Base-by-base conservation (phyloP, 1,140 invertebrate species). In the Drosophila orosa region DNA sequence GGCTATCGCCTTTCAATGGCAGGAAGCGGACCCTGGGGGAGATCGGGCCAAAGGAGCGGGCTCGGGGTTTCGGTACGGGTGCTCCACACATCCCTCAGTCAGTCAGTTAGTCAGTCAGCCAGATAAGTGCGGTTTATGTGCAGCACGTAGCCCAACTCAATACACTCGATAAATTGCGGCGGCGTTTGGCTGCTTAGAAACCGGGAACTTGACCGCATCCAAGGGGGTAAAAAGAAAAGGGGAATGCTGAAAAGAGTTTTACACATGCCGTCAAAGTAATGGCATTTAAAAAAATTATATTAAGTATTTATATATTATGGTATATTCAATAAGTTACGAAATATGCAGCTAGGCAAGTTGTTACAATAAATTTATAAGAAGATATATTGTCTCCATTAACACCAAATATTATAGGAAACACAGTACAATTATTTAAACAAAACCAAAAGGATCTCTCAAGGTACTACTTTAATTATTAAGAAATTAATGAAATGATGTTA, bases 121-220 rank as follows among this genome's bases (percentile, higher is more conserved):
- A 86, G 84, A 87, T 87, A 86, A 86, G 82, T 86, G 82, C 83
- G 82, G 82, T 87, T 87, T 85, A 87, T 87, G 79, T 87, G 82
- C 82, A 69, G 82, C 82, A 86, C 82, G 83, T 86, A 83, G 79
- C 52, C 82, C 79, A 66, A 76, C 82, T 86, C 82, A 86, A 86
- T 86, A 86, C 79, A 86, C 75, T 86, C 82, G 85, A 86, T 86
- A 86, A 86, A 86, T 86, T 76, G 82, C 65, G 79, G 68, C 61
- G 66, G 73, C 55, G 44, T 72, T 77, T 59, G 66, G 65, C 80
- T 80, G 61, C 69, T 85, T 76, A 77, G 73, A 65, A 79, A 58
- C 58, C 67, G 63, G 57, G 35, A 61, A 67, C 44, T 66, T 68
- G 61, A 68, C 65, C 61, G 40, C 50, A 48, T 24, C 4, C 33